Evolutionary conservation across 1,140 invertebrate species (phyloP).

Genomic region (Eupristina koningsbergeri): DNA sequence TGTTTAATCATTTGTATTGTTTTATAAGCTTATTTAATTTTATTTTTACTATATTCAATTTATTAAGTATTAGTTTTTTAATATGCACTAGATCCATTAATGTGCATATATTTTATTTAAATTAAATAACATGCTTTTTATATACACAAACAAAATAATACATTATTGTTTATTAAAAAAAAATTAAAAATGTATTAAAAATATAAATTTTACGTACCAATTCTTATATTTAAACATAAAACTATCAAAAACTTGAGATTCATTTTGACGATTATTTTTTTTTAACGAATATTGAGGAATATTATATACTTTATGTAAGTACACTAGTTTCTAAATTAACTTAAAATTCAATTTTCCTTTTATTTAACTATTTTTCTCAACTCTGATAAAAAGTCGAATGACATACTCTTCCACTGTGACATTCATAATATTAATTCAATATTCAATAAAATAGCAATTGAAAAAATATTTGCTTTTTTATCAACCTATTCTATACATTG

Average conservation of each 20-base stretch:
- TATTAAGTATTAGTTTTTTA: no score
- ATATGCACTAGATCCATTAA: no score
- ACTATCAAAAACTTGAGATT: not conserved
- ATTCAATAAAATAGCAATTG: constrained; percentile 7
- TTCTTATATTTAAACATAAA: not conserved
- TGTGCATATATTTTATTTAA: no score
- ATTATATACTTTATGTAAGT: not conserved
- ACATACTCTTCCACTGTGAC: not conserved
- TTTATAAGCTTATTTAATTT: no score
- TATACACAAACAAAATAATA: no score
- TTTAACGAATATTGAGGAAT: not conserved
- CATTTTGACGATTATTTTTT: not conserved
- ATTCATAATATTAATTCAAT: not conserved
- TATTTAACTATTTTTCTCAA: not conserved
- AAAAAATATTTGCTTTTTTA: not conserved
- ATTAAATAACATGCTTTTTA: no score
- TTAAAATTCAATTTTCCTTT: not conserved
- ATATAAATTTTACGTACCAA: not conserved
- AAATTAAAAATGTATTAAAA: no score
- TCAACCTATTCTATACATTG: not conserved
- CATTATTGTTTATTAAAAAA: no score
- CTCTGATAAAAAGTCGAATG: not conserved
- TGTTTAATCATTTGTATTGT: not conserved
- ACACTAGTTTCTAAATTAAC: not conserved
- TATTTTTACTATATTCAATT: no score